These are phyloP conservation scores for Sphenodon punctatus DNA, from an alignment of 2,797 vertebrate genomes.

Conservation along the genomic window DNA sequence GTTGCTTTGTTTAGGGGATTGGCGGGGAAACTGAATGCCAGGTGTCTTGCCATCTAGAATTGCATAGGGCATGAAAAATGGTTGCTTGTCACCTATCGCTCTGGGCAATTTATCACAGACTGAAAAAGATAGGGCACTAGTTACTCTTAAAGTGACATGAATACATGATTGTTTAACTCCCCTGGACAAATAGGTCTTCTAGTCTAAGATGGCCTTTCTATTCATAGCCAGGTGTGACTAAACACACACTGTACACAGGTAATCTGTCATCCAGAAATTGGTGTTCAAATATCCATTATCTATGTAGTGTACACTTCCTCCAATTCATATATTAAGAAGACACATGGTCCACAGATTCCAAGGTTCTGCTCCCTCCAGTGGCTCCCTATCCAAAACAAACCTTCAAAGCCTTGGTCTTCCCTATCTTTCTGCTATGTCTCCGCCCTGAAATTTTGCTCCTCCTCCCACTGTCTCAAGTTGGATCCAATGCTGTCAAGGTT, in stretches of 20 bases:
- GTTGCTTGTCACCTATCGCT: slow-evolving; percentile 25
- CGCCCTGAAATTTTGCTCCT: no score
- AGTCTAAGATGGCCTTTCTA: neutral
- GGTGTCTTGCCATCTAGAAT: neutral
- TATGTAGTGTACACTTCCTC: neutral
- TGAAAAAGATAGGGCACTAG: neutral
- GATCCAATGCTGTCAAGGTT: no score
- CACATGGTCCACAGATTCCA: no score
- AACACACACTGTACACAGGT: neutral
- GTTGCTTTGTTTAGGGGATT: neutral
- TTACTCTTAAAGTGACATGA: slow-evolving; percentile 10
- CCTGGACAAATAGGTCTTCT: neutral
- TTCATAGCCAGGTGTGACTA: neutral
- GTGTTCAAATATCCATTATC: neutral
- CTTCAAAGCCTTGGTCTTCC: no score
- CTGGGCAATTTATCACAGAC: slow-evolving; percentile 37
- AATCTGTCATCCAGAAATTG: neutral
- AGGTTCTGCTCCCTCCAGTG: no score
- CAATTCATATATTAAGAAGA: no score
- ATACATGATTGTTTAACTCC: neutral
- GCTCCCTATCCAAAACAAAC: no score
- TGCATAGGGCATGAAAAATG: slow-evolving; percentile 5
- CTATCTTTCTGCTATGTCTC: no score
- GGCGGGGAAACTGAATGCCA: neutral
- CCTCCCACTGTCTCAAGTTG: no score